Conservation (phyloP, 2,888 invertebrate genomes). For the Nemapogon koenigi region DNA sequence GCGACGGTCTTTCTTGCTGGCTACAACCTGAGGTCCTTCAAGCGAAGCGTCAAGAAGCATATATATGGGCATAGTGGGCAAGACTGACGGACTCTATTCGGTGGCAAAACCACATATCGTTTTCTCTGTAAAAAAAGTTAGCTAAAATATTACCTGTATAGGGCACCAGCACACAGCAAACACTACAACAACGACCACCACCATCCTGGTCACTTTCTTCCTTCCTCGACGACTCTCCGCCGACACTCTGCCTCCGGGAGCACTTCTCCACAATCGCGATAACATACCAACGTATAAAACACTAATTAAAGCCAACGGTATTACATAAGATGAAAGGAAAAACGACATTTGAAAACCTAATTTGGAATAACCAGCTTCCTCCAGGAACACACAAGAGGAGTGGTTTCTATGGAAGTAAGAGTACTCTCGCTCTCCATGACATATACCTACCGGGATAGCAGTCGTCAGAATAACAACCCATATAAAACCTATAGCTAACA, state of each 20-base stretch:
- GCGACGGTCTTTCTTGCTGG: too few relatives aligned
- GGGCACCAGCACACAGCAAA: conserved; percentile 96
- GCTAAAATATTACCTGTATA: conserved; percentile 83
- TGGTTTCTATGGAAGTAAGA: conserved; percentile 68
- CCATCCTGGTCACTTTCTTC: conserved; percentile 90
- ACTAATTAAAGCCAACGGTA: conserved; percentile 86
- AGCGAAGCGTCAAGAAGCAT: too few relatives aligned
- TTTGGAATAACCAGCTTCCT: conserved; percentile 67
- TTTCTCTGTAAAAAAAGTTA: conserved; percentile 20
- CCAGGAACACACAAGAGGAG: conserved; percentile 73
- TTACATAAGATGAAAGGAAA: conserved; percentile 86
- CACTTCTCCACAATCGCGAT: conserved; percentile 83
- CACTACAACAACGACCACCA: conserved; percentile 88
- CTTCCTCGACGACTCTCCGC: conserved; percentile 85
- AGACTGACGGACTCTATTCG: too few relatives aligned
- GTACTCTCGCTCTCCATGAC: conserved; percentile 77
- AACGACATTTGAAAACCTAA: conserved; percentile 78
- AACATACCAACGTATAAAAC: conserved; percentile 90
- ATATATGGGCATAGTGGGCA: too few relatives aligned
- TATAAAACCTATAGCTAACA: conserved; percentile 76
- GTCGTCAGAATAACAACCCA: conserved; percentile 83
- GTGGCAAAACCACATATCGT: too few relatives aligned
- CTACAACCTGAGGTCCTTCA: too few relatives aligned
- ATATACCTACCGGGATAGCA: conserved; percentile 79
- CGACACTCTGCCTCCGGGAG: conserved; percentile 81